Conservation (phyloP, 2,888 invertebrate genomes). For the Rhorus exstirpatorius region DNA sequence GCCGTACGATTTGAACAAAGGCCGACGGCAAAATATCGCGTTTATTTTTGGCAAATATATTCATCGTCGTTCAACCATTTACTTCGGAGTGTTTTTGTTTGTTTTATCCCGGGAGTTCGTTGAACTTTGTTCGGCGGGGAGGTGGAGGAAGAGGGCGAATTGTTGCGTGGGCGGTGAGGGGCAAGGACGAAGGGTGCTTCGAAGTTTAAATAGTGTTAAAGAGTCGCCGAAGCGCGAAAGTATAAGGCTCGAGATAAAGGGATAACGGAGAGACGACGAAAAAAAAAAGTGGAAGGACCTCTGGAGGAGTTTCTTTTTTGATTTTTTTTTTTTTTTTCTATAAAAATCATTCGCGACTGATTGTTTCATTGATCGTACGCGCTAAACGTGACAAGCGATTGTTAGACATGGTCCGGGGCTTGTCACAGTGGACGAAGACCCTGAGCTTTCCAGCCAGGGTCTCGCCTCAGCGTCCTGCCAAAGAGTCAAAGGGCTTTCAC, state of each 20-base stretch:
- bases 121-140: constrained; percentile 46
- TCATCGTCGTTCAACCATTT: too few relatives aligned
- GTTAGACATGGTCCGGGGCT: constrained; percentile 93
- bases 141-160: too few relatives aligned
- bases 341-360: constrained; percentile 2
- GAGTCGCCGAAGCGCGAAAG: constrained; percentile 7
- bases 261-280: neutral
- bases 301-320: neutral
- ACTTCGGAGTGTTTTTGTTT: constrained; percentile 4
- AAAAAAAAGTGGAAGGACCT: neutral
- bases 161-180: constrained; percentile 27
- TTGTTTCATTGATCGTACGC: constrained; percentile 34
- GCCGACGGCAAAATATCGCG: too few relatives aligned
- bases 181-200: constrained; percentile 10
- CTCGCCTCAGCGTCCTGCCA: constrained; percentile 93
- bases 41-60: too few relatives aligned
- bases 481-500: constrained; percentile 88
- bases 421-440: constrained; percentile 96
- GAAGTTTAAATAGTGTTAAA: constrained; percentile 6
- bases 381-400: too few relatives aligned
- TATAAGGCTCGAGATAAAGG: neutral
- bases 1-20: too few relatives aligned
- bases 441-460: constrained; percentile 95
- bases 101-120: constrained; percentile 36
- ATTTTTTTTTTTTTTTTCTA: constrained; percentile 6